Conservation (phyloP, 2,797 vertebrate species). For the Danio albolineatus region DNA sequence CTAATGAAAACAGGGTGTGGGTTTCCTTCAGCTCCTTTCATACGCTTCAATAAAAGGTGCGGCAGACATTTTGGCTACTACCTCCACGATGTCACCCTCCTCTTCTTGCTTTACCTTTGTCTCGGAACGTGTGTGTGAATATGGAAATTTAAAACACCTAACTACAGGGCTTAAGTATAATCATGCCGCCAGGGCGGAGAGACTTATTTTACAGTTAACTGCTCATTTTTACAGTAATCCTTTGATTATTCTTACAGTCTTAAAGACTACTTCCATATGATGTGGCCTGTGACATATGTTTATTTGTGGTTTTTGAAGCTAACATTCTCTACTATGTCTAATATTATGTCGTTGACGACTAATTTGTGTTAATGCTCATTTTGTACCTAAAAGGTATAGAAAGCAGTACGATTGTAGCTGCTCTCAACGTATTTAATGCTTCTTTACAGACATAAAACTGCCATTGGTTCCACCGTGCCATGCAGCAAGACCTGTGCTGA, state of each 20-base stretch:
- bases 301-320: constrained; percentile 41
- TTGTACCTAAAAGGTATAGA: not conserved
- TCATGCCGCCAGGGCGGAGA: constrained; percentile 80
- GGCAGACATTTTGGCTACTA: constrained; percentile 61
- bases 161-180: constrained; percentile 83
- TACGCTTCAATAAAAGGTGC: constrained; percentile 67
- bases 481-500: constrained; percentile 31
- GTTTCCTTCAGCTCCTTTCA: constrained; percentile 63
- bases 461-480: constrained; percentile 32
- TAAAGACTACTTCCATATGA: constrained; percentile 72
- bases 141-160: constrained; percentile 84
- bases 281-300: constrained; percentile 75
- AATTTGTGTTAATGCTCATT: constrained; percentile 10
- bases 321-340: constrained; percentile 17
- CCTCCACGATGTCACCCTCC: constrained; percentile 62
- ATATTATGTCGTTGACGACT: constrained; percentile 11
- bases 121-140: constrained; percentile 63
- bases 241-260: constrained; percentile 59
- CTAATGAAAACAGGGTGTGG: constrained; percentile 69
- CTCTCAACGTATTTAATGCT: not conserved
- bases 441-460: constrained; percentile 26
- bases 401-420: not conserved
- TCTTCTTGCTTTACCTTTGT: constrained; percentile 58
- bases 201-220: constrained; percentile 72
- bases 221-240: constrained; percentile 78